Evolutionary conservation across 2,888 invertebrate species (phyloP).

Genomic region (Cataglyphis albicans): DNA sequence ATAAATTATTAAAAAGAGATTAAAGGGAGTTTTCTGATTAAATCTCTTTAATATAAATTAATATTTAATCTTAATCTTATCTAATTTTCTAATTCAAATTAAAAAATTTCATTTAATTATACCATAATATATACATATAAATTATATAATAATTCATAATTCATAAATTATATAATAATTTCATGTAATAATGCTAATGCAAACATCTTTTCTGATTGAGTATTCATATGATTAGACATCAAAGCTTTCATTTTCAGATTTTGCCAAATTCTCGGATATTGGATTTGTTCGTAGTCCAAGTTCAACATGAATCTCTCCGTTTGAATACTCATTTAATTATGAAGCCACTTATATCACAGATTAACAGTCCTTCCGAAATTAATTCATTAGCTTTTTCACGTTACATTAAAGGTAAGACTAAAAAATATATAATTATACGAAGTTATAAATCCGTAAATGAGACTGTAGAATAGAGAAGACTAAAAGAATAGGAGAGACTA

Average conservation of each 20-base stretch:
- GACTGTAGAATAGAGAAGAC: neutral
- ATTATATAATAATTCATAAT: no score
- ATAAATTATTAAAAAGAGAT: neutral
- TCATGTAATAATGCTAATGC: neutral
- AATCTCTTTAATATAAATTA: neutral
- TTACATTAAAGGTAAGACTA: conserved; percentile 3
- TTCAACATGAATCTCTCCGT: neutral
- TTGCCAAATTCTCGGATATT: neutral
- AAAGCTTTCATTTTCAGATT: neutral
- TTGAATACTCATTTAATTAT: neutral
- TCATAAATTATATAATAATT: no score
- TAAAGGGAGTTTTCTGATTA: neutral
- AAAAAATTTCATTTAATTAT: neutral
- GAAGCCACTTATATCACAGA: neutral
- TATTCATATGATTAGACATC: neutral
- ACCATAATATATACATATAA: no score
- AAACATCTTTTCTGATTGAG: neutral
- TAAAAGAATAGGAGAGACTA: neutral
- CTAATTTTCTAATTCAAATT: neutral
- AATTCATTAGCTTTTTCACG: neutral
- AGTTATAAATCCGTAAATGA: neutral
- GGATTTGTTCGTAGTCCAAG: neutral
- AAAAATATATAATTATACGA: neutral
- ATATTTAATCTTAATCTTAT: neutral
- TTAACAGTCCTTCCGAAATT: neutral